phyloP scores from a whole-genome alignment of 2,888 invertebrate genomes.

The Mesorhabditis sp. region DNA sequence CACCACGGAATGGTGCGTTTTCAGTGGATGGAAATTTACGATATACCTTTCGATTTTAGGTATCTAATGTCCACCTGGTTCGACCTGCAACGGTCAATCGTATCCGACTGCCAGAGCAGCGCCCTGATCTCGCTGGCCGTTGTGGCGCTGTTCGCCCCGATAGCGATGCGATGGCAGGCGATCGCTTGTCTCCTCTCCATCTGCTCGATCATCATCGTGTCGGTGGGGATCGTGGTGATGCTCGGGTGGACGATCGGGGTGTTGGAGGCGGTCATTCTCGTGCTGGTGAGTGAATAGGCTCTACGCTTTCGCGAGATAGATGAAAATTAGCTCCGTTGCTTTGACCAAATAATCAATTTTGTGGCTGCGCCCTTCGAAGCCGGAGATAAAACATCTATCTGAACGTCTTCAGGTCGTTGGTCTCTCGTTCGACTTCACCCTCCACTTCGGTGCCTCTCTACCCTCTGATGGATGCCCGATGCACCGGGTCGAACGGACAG shows the following conservation, averaged over 20 bases:
- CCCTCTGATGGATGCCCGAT: slow-evolving; percentile 31
- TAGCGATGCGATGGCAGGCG: slow-evolving; percentile 41
- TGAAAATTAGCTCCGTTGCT: no score
- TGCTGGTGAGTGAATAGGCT: slow-evolving; percentile 27
- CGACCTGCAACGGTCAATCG: slow-evolving; percentile 52
- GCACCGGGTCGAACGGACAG: slow-evolving; percentile 28
- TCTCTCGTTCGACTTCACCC: slow-evolving; percentile 56
- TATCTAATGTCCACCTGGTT: slow-evolving; percentile 46
- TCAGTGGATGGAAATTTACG: no score
- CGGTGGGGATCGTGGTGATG: slow-evolving; percentile 43
- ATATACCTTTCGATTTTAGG: neutral
- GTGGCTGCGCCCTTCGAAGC: no score
- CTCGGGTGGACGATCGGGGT: slow-evolving; percentile 54
- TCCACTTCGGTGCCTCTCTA: slow-evolving; percentile 54
- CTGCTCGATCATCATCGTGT: slow-evolving; percentile 42
- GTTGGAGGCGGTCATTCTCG: slow-evolving; percentile 55
- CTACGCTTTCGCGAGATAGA: neutral
- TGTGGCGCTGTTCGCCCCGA: slow-evolving; percentile 47
- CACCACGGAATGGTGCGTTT: slow-evolving; percentile 50
- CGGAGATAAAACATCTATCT: no score
- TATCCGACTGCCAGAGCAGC: slow-evolving; percentile 47
- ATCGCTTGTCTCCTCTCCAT: slow-evolving; percentile 47
- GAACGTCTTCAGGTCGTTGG: slow-evolving; percentile 35
- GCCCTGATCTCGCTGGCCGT: slow-evolving; percentile 47
- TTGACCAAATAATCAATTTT: no score